Evolutionary conservation across 1,140 invertebrate species (phyloP).

Genomic region (Diploscapter pachys): DNA sequence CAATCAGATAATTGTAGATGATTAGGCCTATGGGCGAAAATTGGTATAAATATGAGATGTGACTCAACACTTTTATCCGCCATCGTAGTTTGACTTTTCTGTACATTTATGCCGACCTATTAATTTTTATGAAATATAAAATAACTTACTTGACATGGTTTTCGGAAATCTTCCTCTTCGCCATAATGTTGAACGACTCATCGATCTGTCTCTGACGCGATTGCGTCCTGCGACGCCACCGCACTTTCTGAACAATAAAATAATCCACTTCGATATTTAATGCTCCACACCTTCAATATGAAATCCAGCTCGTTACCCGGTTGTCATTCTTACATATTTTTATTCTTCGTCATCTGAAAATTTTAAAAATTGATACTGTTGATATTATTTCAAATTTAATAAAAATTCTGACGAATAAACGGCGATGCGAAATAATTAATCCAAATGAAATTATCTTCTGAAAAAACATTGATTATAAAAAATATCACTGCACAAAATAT

Average conservation of each 20-base stretch:
- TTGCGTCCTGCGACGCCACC: constrained; percentile 13
- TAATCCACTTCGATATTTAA: not conserved
- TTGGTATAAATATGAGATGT: not conserved
- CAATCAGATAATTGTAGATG: not conserved
- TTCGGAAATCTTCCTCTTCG: constrained; percentile 19
- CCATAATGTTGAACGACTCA: constrained; percentile 24
- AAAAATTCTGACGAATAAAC: no score
- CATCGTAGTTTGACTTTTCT: not conserved
- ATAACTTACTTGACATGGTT: not conserved
- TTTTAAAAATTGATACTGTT: no score
- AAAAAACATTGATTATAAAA: no score
- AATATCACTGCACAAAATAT: no score
- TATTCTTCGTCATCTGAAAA: no score
- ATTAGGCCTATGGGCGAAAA: constrained; percentile 2
- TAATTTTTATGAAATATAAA: not conserved
- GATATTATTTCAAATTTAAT: no score
- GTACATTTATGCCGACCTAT: not conserved
- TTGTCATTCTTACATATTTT: no score
- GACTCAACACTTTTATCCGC: not conserved
- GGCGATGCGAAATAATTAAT: no score
- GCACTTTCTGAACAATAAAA: constrained; percentile 8
- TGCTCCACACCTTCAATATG: constrained; percentile 8
- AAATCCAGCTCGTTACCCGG: constrained; percentile 14
- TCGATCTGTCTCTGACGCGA: constrained; percentile 30
- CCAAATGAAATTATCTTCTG: no score